Percentiles rank a stretch among this genome's conserved stretches.
These are phyloP conservation scores for Cochlearius cochlearius DNA, from an alignment of 2,113 vertebrate species.

Conservation along the genomic window DNA sequence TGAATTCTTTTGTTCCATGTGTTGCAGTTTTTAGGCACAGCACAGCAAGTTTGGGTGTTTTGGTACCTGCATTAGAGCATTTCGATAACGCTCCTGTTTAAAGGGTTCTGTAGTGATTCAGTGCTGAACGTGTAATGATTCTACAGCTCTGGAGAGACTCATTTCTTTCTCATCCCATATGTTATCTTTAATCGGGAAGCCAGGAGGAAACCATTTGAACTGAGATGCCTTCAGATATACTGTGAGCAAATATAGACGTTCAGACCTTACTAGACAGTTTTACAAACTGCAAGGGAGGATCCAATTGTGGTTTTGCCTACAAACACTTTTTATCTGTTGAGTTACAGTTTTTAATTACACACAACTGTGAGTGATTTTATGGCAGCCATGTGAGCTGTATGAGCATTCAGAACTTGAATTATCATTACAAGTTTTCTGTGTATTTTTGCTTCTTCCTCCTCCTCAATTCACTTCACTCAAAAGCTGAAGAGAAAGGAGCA, in stretches of 20 bases:
- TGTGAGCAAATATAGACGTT: background rate
- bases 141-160: background rate
- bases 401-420: background rate
- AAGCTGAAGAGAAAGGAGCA: background rate
- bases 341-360: conserved; percentile 13
- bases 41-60: background rate
- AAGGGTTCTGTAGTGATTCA: background rate
- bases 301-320: background rate
- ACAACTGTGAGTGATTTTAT: background rate
- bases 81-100: background rate
- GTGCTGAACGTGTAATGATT: background rate
- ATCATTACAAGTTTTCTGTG: background rate
- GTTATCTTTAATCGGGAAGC: background rate
- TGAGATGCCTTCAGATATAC: background rate
- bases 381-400: background rate
- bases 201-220: background rate
- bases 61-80: background rate
- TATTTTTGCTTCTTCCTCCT: background rate
- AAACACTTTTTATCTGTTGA: background rate
- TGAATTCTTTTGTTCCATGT: background rate
- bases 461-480: background rate
- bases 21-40: background rate
- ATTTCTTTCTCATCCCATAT: background rate
- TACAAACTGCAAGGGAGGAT: background rate
- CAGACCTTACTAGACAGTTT: background rate